phyloP scores from a whole-genome alignment of 2,797 vertebrate species.

The Eupleurogrammus muticus region DNA sequence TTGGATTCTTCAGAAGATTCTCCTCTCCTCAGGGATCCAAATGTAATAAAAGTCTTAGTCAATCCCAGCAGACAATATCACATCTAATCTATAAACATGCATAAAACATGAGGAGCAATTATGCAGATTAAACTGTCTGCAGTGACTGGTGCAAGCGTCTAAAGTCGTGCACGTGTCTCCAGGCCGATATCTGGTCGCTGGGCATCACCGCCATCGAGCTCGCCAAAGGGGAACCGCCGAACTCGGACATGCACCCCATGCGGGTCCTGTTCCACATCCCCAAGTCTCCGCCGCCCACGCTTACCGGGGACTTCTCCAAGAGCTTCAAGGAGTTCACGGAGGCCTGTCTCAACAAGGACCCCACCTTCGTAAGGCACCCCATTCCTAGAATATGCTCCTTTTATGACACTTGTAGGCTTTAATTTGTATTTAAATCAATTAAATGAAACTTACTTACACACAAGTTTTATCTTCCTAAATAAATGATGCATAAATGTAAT shows the following conservation, averaged over 20 bases:
- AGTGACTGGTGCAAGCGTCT: not conserved
- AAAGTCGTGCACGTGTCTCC: not conserved
- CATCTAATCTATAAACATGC: too few relatives aligned
- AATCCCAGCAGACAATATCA: too few relatives aligned
- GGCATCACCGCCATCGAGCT: conserved; percentile 96
- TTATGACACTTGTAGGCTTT: too few relatives aligned
- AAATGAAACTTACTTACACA: too few relatives aligned
- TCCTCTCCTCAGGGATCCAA: too few relatives aligned
- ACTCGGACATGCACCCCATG: conserved; percentile 95
- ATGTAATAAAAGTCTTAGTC: too few relatives aligned
- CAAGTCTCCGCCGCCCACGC: conserved; percentile 91
- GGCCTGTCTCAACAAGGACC: conserved; percentile 95
- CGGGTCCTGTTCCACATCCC: conserved; percentile 95
- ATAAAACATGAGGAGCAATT: too few relatives aligned
- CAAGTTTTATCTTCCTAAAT: too few relatives aligned
- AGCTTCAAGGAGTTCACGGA: conserved; percentile 95
- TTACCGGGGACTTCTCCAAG: conserved; percentile 92
- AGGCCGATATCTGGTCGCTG: conserved; percentile 97
- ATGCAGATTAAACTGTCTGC: not conserved
- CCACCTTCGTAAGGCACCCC: conserved; percentile 88
- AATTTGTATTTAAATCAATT: too few relatives aligned
- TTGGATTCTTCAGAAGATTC: too few relatives aligned
- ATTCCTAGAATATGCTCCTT: too few relatives aligned
- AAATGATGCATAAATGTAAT: too few relatives aligned
- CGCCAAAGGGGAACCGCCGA: conserved; percentile 93